A percentile compares a stretch with the other conserved stretches of the same genome.
These are phyloP conservation scores for Zaprionus davidi DNA, from an alignment of 1,140 invertebrate species.

Conservation along the genomic window DNA sequence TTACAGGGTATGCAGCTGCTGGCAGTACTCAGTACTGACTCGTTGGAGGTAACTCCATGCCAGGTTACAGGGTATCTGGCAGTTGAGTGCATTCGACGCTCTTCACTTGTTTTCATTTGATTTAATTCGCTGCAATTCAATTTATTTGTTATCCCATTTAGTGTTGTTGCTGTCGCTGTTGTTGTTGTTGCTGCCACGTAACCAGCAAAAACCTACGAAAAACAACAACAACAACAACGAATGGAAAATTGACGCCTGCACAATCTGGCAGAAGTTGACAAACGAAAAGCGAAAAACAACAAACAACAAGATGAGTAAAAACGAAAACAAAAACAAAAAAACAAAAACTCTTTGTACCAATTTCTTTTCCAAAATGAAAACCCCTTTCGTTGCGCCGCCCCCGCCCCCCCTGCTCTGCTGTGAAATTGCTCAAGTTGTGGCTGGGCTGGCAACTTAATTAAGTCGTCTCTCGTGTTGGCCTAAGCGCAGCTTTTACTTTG, in stretches of 20 bases:
- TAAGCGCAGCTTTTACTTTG: constrained; percentile 68
- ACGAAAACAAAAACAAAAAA: not conserved
- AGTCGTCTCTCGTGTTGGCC: constrained; percentile 40
- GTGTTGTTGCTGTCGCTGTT: not conserved
- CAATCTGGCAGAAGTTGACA: constrained; percentile 28
- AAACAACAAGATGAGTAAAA: constrained; percentile 15
- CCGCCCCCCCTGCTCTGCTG: not conserved
- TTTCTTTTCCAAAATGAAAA: constrained; percentile 7
- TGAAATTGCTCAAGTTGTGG: constrained; percentile 30
- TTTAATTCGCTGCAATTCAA: constrained; percentile 72
- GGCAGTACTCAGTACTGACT: too few species aligned
- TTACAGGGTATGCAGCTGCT: not conserved
- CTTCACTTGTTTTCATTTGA: constrained; percentile 61
- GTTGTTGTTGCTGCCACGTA: constrained; percentile 13
- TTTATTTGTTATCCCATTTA: constrained; percentile 48
- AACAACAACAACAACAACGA: not conserved
- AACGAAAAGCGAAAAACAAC: constrained; percentile 16
- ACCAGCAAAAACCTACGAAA: constrained; percentile 21
- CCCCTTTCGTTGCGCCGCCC: not conserved
- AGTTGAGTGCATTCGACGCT: not conserved
- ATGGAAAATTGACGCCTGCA: constrained; percentile 23
- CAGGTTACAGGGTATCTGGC: constrained; percentile 25
- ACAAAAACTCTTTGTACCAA: constrained; percentile 15
- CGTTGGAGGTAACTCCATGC: not conserved
- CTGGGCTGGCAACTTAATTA: constrained; percentile 51